A percentile compares a stretch with the other conserved stretches of the same genome.
These are phyloP conservation scores for Rotaria magnacalcarata DNA, from an alignment of 2,888 invertebrate genomes.

Conservation along the genomic window DNA sequence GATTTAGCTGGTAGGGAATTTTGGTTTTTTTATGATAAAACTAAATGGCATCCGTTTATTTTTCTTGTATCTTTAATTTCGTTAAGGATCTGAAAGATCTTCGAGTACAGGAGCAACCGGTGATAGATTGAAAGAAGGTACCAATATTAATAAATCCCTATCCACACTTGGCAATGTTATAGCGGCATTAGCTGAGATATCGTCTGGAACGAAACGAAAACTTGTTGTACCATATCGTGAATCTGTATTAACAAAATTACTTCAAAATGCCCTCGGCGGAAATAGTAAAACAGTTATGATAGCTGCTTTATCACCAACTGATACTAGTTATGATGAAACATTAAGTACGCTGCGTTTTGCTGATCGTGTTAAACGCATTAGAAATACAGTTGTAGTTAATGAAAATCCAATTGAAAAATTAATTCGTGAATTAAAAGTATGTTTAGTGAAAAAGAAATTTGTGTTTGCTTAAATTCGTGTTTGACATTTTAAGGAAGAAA, in stretches of 20 bases:
- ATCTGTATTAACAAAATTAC: constrained; percentile 58
- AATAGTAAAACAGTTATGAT: constrained; percentile 61
- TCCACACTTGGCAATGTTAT: constrained; percentile 60
- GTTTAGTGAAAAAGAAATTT: neutral
- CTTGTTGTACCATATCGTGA: constrained; percentile 59
- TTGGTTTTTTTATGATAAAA: constrained; percentile 49
- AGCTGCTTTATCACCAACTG: constrained; percentile 60
- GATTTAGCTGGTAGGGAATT: constrained; percentile 53
- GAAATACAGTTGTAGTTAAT: constrained; percentile 59
- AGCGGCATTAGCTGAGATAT: constrained; percentile 58
- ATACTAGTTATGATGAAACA: constrained; percentile 60
- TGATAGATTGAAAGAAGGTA: constrained; percentile 59
- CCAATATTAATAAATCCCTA: constrained; percentile 60
- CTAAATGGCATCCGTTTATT: neutral
- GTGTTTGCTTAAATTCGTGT: no score
- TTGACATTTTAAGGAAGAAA: constrained; percentile 37
- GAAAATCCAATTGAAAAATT: constrained; percentile 60
- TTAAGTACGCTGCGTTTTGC: constrained; percentile 58
- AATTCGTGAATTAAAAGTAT: constrained; percentile 57
- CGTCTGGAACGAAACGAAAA: constrained; percentile 57
- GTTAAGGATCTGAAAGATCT: constrained; percentile 58
- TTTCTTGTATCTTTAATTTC: no score
- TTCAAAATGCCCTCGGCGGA: constrained; percentile 60
- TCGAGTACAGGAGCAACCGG: constrained; percentile 60
- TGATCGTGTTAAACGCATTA: constrained; percentile 59